Evolutionary conservation across 2,797 vertebrate genomes (phyloP).

Genomic region (Enoplosus armatus): DNA sequence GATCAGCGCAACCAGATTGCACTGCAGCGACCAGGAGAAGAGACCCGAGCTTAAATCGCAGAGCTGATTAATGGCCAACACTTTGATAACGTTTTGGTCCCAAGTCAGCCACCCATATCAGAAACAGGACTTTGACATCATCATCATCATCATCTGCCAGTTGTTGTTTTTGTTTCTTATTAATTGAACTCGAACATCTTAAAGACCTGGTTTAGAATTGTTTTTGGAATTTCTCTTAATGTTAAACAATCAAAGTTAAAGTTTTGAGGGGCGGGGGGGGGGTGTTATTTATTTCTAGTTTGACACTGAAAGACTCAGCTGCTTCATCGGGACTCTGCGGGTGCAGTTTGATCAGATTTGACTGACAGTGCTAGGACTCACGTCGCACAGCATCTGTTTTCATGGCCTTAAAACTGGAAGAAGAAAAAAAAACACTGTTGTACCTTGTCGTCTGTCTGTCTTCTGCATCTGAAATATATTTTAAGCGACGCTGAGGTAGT

Average conservation of each 20-base stretch:
- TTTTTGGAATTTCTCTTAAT: not conserved
- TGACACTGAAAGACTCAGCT: not conserved
- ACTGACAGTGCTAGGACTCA: not conserved
- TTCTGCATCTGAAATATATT: not conserved
- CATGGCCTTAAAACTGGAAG: not conserved
- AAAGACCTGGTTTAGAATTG: not conserved
- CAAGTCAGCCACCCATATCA: not conserved
- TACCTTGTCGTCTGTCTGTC: not conserved
- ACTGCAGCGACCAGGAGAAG: not conserved
- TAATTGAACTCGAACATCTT: not conserved
- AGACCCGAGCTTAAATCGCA: too few species aligned
- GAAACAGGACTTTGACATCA: not conserved
- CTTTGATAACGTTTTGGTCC: not conserved
- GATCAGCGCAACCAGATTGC: too few species aligned
- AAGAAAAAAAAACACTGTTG: not conserved
- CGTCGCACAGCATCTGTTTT: not conserved
- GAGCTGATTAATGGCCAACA: too few species aligned
- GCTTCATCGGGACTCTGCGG: not conserved
- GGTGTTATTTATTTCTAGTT: not conserved
- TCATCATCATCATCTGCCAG: not conserved
- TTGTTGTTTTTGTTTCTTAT: not conserved
- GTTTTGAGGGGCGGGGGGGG: too few species aligned
- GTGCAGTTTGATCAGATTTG: not conserved
- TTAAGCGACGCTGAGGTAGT: not conserved
- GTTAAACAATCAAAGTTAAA: slow-evolving; percentile 3